Conservation (phyloP, 2,113 vertebrate species). For the rat (Rattus norvegicus) region GRCr8 NC_086020.1:243099501-243100000, state of each 20-base stretch:
- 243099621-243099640: not conserved
- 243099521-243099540: slow-evolving; percentile 48
- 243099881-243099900: slow-evolving; percentile 49
- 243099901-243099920: not conserved
- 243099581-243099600: not conserved
- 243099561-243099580: not conserved
- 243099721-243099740: slow-evolving; percentile 21
- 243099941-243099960: slow-evolving; percentile 10
- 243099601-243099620: not conserved
- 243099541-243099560: slow-evolving; percentile 26
- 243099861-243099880: slow-evolving; percentile 19
- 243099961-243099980: slow-evolving; percentile 17
- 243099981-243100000: slow-evolving; percentile 15
- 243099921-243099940: slow-evolving; percentile 50
- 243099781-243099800: slow-evolving; percentile 43
- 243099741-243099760: slow-evolving; percentile 50
- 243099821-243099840: slow-evolving; percentile 31
- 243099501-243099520: not conserved
- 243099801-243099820: slow-evolving; percentile 45
- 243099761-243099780: slow-evolving; percentile 57
- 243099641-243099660: not conserved
- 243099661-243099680: not conserved
- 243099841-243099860: slow-evolving; percentile 17
- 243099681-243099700: not conserved
- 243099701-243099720: not conserved